These are phyloP conservation scores for Luscinia megarhynchos DNA, from an alignment of 2,797 vertebrate genomes.

Conservation along the genomic window DNA sequence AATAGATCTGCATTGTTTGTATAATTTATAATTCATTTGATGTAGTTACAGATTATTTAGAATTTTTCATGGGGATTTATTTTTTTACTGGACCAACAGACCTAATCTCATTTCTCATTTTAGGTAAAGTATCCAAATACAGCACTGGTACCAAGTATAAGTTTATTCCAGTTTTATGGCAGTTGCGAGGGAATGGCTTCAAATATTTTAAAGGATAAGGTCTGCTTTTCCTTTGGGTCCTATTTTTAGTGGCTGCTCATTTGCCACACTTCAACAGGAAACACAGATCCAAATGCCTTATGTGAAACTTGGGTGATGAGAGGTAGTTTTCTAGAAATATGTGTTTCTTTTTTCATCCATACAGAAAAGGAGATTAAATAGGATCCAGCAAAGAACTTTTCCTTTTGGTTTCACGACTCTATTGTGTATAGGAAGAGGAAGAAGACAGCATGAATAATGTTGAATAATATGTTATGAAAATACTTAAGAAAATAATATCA, in stretches of 20 bases:
- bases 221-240: neutral
- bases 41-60: neutral
- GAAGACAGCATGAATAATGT: neutral
- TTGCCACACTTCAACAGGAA: constrained; percentile 12
- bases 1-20: neutral
- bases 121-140: neutral
- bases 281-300: neutral
- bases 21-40: neutral
- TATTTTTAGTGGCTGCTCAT: neutral
- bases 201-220: neutral
- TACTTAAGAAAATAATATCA: neutral
- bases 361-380: neutral
- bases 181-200: rapidly evolving
- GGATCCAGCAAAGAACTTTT: neutral
- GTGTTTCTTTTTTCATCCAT: neutral
- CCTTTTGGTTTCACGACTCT: neutral
- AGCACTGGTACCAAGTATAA: neutral
- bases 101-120: neutral
- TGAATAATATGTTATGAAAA: neutral
- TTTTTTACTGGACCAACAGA: neutral
- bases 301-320: neutral
- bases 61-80: neutral
- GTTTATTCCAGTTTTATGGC: neutral
- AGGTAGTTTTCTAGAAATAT: neutral
- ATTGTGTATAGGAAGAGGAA: neutral